These are phyloP conservation scores for Allolobophora icterica DNA, from an alignment of 2,888 invertebrate species.

Conservation along the genomic window DNA sequence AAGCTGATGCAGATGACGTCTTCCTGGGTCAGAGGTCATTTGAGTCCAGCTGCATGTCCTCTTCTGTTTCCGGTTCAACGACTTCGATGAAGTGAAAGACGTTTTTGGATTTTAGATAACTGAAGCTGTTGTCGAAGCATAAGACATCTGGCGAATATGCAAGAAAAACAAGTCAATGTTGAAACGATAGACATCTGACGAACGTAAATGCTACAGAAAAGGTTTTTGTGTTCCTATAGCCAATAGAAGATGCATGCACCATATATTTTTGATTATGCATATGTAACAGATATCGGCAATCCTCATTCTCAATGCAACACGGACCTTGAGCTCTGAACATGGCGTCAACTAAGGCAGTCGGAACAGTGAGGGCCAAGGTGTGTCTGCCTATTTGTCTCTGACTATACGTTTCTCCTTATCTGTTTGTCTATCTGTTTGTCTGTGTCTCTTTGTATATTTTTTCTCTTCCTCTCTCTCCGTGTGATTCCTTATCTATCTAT, in stretches of 20 bases:
- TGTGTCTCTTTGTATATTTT: not conserved
- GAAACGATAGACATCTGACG: not conserved
- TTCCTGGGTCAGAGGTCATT: not conserved
- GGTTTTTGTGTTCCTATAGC: not conserved
- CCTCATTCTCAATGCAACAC: not conserved
- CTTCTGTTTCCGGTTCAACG: conserved; percentile 29
- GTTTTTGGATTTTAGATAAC: conserved; percentile 45
- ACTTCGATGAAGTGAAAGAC: conserved; percentile 42
- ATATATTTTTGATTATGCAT: not conserved
- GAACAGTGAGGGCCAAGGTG: no score
- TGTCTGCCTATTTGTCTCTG: not conserved
- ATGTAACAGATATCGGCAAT: not conserved
- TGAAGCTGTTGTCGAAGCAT: conserved; percentile 47
- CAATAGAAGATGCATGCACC: not conserved
- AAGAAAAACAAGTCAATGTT: conserved; percentile 15
- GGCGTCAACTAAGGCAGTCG: no score
- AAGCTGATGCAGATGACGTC: no score
- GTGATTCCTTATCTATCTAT: not conserved
- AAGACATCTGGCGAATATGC: conserved; percentile 42
- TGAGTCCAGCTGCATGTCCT: not conserved
- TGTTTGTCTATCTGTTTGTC: not conserved
- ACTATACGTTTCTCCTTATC: not conserved
- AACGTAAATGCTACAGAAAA: not conserved
- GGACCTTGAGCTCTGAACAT: not conserved
- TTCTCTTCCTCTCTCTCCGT: not conserved